phyloP scores from a whole-genome alignment of 2,888 invertebrate genomes.

The Melanchra persicariae region DNA sequence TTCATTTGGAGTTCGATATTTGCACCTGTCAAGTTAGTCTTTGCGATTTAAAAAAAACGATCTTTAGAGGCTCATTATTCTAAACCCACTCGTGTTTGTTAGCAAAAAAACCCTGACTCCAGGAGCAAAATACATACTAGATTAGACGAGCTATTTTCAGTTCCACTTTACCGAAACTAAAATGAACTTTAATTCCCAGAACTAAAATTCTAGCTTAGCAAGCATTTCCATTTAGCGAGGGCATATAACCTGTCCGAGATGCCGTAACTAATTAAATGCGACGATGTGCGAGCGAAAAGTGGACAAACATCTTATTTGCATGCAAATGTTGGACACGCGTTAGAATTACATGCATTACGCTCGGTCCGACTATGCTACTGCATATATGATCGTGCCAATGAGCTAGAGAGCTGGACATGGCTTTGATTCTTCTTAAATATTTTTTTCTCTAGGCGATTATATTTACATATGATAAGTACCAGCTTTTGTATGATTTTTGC shows the following conservation, averaged over 20 bases:
- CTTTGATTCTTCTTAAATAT: neutral
- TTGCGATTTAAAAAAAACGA: too few species aligned
- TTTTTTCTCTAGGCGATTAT: too few species aligned
- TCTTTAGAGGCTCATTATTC: too few species aligned
- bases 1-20: too few species aligned
- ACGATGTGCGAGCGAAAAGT: constrained; percentile 64
- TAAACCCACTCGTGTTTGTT: too few species aligned
- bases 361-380: constrained; percentile 29
- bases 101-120: neutral
- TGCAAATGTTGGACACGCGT: constrained; percentile 70
- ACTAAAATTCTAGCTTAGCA: constrained; percentile 23
- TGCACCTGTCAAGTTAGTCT: too few species aligned
- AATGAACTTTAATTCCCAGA: constrained; percentile 7
- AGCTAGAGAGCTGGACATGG: constrained; percentile 38
- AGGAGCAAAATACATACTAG: neutral
- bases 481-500: too few species aligned
- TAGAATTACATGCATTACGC: constrained; percentile 64
- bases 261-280: constrained; percentile 59
- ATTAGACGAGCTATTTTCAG: neutral
- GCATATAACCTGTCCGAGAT: constrained; percentile 30
- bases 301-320: constrained; percentile 75
- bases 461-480: too few species aligned
- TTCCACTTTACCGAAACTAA: neutral
- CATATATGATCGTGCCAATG: constrained; percentile 36
- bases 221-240: constrained; percentile 44